Evolutionary conservation across 2,888 invertebrate species (phyloP), one percentile per base, ranked within the genome.

Genomic region (Nyleta sp.): DNA sequence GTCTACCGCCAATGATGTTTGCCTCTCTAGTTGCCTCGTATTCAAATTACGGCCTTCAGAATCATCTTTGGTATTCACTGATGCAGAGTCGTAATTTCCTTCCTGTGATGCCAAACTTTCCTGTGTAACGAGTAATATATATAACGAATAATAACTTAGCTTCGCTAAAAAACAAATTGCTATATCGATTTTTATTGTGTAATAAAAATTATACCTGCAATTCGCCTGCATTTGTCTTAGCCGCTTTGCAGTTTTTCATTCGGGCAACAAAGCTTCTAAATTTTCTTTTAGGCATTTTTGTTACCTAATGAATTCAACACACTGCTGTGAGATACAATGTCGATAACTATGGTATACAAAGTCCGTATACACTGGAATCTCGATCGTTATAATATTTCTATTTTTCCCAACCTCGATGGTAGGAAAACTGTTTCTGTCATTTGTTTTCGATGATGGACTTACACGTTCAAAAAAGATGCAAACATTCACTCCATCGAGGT

Each of bases 171-270:
- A 13, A 52, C 17, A n/a, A 52, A 33, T 33, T 55, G 22, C 33
- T 38, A n/a, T 55, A 55, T 55, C 18, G 38, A 55, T 38, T 20
- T 22, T 38, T 55, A 38, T 55, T 28, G 17, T 55, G n/a, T 38
- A 55, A 55, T 55, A 55, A 55, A 55, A 22, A 38, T 55, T 38
- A 38, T 55, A 55, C 55, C 55, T 55, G 38, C 17, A 55, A 55
- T 55, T 22, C 35, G 38, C 38, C 7, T 38, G 20, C 8, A 38
- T n/a, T 55, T 3, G 17, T 11, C 10, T 52, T 52, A 3, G 18
- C 3, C 15, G n/a, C 55, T 38, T 38, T 55, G 22, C 35, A 55
- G 2, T 55, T 38, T 38, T 55, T 55, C 55, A 55, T 55, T 22
- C 55, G 38, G 20, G 18, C 38, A 35, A 55, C 38, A n/a, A 55